Percentiles rank a stretch among this genome's conserved stretches.
phyloP scores from a whole-genome alignment of 2,888 invertebrate genomes.

The Pterobdella sp. region DNA sequence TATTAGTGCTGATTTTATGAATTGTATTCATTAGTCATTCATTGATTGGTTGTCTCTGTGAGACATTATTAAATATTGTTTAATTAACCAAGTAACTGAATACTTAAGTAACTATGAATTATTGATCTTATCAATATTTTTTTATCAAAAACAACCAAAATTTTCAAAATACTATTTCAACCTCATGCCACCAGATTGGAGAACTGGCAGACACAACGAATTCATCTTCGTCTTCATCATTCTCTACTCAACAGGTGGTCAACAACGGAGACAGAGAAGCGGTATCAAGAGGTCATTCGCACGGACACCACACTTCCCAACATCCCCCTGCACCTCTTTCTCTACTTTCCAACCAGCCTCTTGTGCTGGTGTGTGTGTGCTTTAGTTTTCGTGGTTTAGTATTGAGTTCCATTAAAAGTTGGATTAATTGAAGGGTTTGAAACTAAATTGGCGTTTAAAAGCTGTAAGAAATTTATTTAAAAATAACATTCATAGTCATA shows the following conservation, averaged over 20 bases:
- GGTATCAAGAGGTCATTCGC: conserved; percentile 25
- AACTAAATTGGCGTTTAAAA: no score
- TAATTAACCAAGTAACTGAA: no score
- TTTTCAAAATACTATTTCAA: neutral
- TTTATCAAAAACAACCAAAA: no score
- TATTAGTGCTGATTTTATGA: no score
- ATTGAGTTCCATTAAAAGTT: neutral
- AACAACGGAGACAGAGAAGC: conserved; percentile 30
- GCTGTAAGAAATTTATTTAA: no score
- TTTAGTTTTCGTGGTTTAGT: neutral
- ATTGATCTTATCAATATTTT: no score
- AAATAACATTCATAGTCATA: no score
- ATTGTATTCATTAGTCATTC: no score
- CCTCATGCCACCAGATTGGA: conserved; percentile 20
- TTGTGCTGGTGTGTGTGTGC: neutral
- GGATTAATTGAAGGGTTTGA: no score
- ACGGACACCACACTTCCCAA: neutral
- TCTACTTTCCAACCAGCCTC: conserved; percentile 10
- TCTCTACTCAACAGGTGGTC: conserved; percentile 19
- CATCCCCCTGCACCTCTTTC: neutral
- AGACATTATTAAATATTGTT: no score
- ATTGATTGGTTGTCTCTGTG: no score
- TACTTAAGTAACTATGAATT: no score
- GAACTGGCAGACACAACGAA: conserved; percentile 32
- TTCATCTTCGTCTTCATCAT: conserved; percentile 19